Base-by-base conservation (phyloP, 2,888 invertebrate genomes). In the Amiota minor region DNA sequence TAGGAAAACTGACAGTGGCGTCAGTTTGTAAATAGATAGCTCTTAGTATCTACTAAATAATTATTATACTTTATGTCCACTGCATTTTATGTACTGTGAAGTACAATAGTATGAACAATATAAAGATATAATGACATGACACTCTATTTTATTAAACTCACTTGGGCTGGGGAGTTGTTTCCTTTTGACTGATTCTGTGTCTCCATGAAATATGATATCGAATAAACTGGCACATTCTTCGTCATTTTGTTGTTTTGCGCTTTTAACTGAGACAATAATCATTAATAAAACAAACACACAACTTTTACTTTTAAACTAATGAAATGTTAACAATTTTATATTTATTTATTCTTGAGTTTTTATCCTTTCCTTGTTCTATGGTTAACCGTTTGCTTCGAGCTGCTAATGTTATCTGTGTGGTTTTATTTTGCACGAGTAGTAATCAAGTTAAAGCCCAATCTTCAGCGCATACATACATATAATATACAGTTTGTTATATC, bases 181-280 rank as follows among this genome's bases (percentile, higher is more conserved):
- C 72, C 55, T 14, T 78, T 64, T 47, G 59, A 68, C 59, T 78
- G 77, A 61, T 78, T 74, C 71, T 80, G 78, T 46, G 78, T 77
- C 76, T 87, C 88, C 81, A 87, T 72, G 74, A 79, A 87, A 72
- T 86, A 78, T 2, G 88, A 88, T 76, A 87, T 85, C n/a, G 86
- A 83, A 76, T 81, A 88, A 50, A 87, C 81, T 46, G 84, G 76
- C 55, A 83, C 71, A 73, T 80, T 78, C 70, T 86, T 80, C 20
- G 72, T 75, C 87, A 87, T 88, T 68, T 67, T 74, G 16, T 9
- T 53, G 56, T 20, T 10, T 59, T 59, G 59, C 23, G 20, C 59
- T 59, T 18, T 10, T 35, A 35, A 35, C 35, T 35, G 35, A 35
- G 35, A 35, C 35, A 35, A 35, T 4, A 35, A 35, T 6, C 35